Evolutionary conservation across 2,113 vertebrate genomes (phyloP).

Genomic region (Abramis brama): DNA sequence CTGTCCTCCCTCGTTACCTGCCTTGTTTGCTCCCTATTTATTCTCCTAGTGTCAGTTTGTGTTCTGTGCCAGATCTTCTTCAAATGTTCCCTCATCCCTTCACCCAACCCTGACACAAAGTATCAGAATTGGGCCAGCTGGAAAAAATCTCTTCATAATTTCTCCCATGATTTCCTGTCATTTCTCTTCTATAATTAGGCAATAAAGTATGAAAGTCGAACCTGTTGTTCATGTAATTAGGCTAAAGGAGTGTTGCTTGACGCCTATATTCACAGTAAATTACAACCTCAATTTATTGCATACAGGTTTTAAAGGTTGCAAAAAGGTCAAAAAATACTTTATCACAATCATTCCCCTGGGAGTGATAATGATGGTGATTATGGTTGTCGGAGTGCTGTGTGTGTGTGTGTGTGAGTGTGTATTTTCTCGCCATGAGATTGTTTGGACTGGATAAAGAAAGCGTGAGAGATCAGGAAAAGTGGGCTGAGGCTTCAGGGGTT

Average conservation of each 20-base stretch:
- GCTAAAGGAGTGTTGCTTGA: conserved; percentile 10
- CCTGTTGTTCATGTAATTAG: conserved; percentile 1
- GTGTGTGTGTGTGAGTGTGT: conserved; percentile 53
- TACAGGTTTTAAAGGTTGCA: background rate
- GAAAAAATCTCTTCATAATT: background rate
- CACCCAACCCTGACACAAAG: too few species aligned
- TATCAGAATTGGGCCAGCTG: background rate
- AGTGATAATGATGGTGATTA: background rate
- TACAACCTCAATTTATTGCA: background rate
- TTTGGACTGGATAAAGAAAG: conserved; percentile 75
- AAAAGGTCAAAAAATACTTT: background rate
- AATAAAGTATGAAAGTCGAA: background rate
- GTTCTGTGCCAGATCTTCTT: too few species aligned
- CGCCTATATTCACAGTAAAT: background rate
- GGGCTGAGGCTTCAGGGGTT: conserved; percentile 74
- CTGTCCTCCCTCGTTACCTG: too few species aligned
- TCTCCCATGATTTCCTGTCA: background rate
- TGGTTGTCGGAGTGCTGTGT: background rate
- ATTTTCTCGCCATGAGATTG: conserved; percentile 63
- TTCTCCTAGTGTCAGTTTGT: too few species aligned
- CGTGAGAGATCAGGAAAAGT: conserved; percentile 74
- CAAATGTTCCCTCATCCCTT: too few species aligned
- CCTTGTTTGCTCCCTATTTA: too few species aligned
- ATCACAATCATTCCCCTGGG: background rate
- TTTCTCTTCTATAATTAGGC: background rate